Conservation (phyloP, 2,113 vertebrate genomes). For the Cephalopholis sonnerati region DNA sequence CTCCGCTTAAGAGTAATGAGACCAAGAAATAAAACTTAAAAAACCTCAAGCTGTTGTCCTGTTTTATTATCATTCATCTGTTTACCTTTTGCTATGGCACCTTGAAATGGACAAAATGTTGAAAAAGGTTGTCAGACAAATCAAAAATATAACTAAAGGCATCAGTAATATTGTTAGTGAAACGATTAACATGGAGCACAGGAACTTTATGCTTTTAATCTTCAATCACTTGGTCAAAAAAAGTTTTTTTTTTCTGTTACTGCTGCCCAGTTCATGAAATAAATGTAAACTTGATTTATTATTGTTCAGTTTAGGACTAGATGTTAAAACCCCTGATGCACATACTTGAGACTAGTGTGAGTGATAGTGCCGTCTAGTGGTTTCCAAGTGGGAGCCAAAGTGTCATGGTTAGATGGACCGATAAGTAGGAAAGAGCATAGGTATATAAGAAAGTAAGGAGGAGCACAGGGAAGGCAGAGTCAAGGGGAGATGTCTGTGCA, state of each 20-base stretch:
- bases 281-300: neutral
- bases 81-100: neutral
- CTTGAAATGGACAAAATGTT: neutral
- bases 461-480: no score
- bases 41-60: constrained; percentile 42
- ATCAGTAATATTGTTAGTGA: neutral
- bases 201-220: neutral
- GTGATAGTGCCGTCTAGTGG: no score
- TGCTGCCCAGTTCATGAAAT: neutral
- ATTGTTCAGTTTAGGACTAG: no score
- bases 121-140: neutral
- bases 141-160: neutral
- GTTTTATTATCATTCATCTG: constrained; percentile 2
- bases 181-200: neutral
- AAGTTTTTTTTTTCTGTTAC: neutral
- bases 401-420: no score
- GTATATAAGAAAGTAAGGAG: no score
- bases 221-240: neutral
- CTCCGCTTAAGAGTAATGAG: constrained; percentile 65
- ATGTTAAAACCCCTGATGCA: no score
- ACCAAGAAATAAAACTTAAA: constrained; percentile 79
- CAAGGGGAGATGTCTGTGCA: no score
- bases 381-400: no score
- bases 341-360: no score
- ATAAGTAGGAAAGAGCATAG: no score